Base-by-base conservation (phyloP, 2,888 invertebrate species). In the Scaeva pyrastri region DNA sequence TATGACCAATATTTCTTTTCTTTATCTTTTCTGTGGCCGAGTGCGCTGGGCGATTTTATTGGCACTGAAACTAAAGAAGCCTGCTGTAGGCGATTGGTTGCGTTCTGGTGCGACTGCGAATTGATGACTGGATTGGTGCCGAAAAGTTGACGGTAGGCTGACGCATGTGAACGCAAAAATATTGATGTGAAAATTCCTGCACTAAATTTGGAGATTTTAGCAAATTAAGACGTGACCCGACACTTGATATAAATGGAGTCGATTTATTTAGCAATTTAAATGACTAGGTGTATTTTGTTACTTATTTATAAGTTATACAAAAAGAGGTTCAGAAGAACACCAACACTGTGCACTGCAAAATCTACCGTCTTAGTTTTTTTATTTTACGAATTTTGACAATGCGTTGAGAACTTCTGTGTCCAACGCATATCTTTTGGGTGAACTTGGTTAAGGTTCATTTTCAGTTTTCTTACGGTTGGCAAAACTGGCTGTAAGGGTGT, bases 151-250 rank as follows among this genome's bases (percentile, higher is more conserved):
- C 81, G 70, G 56, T 55, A 21, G 55, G 41, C 3, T 10, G 39
- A 86, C 85, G 85, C 62, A 56, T 73, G 10, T 43, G 21, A 73
- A 77, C 85, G 85, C 81, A 75, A 75, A 79, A 79, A 79, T 78
- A 64, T 60, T 21, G 64, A 58, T 50, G 45, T 72, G 64, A 45
- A 23, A 75, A 84, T 84, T 84, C 79, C 84, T 74, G 19, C 48
- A 73, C 52, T 74, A 14, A 43, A 21, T 16, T 43, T 2, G 10
- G 5, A 2, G 31, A 43, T 43, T 68, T 66, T 50, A 62, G 16
- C 12, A 50, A 55, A 26, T 23, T 48, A 31, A 31, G 8, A 3
- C 31, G n/a, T n/a, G 3, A n/a, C 12, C 2, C 12, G 19, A 58
- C 5, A 36, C 23, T 23, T 68, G 16, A 11, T 21, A 11, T 21